Conservation (phyloP, 1,140 invertebrate species). For the Kradibia gibbosae region DNA sequence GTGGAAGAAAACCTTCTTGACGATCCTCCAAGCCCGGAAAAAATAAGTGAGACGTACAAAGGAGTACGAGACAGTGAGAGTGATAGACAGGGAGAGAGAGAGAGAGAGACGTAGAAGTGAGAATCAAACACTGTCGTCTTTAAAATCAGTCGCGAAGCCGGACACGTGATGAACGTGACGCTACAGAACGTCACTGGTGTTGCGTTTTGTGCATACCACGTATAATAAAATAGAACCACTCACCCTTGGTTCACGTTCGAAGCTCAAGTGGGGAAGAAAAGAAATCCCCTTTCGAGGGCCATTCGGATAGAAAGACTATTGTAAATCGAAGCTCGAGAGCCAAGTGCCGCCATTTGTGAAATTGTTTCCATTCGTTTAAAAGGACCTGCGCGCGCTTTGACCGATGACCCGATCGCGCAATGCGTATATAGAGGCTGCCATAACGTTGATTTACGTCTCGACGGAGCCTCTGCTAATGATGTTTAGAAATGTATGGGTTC, state of each 20-base stretch:
- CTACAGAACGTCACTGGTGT: background rate
- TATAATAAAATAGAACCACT: slow-evolving; percentile 24
- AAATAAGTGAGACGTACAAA: background rate
- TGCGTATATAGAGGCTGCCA: slow-evolving; percentile 7
- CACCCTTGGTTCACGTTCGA: slow-evolving; percentile 21
- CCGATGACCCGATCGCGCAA: slow-evolving; percentile 40
- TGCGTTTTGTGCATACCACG: background rate
- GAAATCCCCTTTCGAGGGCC: slow-evolving; percentile 48
- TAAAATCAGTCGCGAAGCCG: background rate
- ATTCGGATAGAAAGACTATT: slow-evolving; percentile 49
- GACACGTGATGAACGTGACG: slow-evolving; percentile 25
- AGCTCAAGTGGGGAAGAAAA: slow-evolving; percentile 30
- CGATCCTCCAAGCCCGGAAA: background rate
- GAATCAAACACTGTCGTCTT: slow-evolving; percentile 27
- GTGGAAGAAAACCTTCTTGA: background rate
- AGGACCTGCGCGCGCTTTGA: slow-evolving; percentile 46
- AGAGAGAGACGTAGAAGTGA: background rate
- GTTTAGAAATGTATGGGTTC: slow-evolving; percentile 38
- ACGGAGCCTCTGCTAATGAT: slow-evolving; percentile 44
- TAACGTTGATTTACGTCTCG: slow-evolving; percentile 41
- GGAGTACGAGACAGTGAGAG: background rate
- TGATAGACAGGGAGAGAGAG: background rate
- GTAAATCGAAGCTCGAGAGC: slow-evolving; percentile 50
- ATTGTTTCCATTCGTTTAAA: slow-evolving; percentile 53
- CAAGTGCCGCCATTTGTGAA: slow-evolving; percentile 52